phyloP scores from a whole-genome alignment of 2,888 invertebrate species.

The Orchesellides sinensis region DNA sequence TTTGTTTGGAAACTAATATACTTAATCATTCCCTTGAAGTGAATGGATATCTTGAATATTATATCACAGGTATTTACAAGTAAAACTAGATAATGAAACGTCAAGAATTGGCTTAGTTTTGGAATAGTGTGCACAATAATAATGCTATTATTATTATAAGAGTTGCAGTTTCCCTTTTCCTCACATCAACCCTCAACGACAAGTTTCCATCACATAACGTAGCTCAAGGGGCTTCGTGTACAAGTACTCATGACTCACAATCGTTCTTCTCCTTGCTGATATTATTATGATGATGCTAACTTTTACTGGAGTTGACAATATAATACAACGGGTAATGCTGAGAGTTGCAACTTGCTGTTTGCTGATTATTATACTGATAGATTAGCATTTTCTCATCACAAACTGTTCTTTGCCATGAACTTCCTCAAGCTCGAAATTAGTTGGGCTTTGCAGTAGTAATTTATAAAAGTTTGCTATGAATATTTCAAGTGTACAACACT shows the following conservation, averaged over 20 bases:
- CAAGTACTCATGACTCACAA: conserved; percentile 42
- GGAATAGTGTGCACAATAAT: background rate
- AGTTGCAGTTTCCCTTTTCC: too few species aligned
- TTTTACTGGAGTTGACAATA: too few species aligned
- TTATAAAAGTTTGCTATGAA: too few species aligned
- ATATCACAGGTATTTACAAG: too few species aligned
- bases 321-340: background rate
- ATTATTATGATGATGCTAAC: conserved; percentile 19
- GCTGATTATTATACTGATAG: conserved; percentile 41
- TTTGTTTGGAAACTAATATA: too few species aligned
- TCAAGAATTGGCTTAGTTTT: too few species aligned
- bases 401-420: conserved; percentile 9
- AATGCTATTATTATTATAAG: background rate
- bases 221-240: conserved; percentile 43
- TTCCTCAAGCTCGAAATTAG: conserved; percentile 36
- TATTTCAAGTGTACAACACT: too few species aligned
- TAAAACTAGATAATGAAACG: too few species aligned
- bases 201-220: background rate
- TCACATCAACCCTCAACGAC: background rate
- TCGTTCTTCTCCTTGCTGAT: conserved; percentile 9
- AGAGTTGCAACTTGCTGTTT: conserved; percentile 30
- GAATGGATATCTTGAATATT: too few species aligned
- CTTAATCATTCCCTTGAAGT: too few species aligned
- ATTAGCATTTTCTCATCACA: conserved; percentile 57
- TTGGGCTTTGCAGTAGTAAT: background rate